Base-by-base conservation (phyloP, 2,888 invertebrate genomes). In the Eumacrocentrus americanus region DNA sequence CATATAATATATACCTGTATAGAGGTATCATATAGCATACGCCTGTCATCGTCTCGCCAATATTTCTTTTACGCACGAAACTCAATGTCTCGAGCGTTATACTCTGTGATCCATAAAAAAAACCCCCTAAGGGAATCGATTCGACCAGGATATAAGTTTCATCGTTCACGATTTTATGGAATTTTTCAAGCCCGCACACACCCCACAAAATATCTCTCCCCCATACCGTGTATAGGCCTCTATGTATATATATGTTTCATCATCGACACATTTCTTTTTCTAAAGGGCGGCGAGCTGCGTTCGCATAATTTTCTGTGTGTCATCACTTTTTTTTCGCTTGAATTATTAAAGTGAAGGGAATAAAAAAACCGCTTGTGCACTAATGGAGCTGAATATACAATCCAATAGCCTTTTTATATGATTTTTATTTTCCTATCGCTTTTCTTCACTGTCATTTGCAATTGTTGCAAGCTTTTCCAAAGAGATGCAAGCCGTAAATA, bases 291-390 rank as follows among this genome's bases (percentile, higher is more conserved):
- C n/a, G n/a, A n/a, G 54, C 35, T 54, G 54, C 44, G 58, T 60
- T 61, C 64, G 69, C 66, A 67, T 67, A 64, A 64, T 68, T 67
- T 62, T 61, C 61, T 29, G 34, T 53, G 56, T 62, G 50, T 61
- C 48, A 37, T 56, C 58, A 58, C 59, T 64, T 55, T 54, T 60
- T 37, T 63, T 62, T 64, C 58, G 55, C 48, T 61, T 5, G 40
- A 29, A 29, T 29, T n/a, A 35, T 47, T 46, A 35, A 23, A 40
- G 29, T 29, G 29, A 29, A 29, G 9, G 9, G 9, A 29, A 29
- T 29, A 29, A 6, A 9, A 29, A 29, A 6, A 9, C 4, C 29
- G 29, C 29, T 29, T n/a, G n/a, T n/a, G n/a, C n/a, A n/a, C n/a
- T n/a, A n/a, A n/a, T n/a, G n/a, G n/a, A n/a, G n/a, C n/a, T n/a